These are phyloP conservation scores for Sparidentex hasta DNA, from an alignment of 2,797 vertebrate species.

Conservation along the genomic window DNA sequence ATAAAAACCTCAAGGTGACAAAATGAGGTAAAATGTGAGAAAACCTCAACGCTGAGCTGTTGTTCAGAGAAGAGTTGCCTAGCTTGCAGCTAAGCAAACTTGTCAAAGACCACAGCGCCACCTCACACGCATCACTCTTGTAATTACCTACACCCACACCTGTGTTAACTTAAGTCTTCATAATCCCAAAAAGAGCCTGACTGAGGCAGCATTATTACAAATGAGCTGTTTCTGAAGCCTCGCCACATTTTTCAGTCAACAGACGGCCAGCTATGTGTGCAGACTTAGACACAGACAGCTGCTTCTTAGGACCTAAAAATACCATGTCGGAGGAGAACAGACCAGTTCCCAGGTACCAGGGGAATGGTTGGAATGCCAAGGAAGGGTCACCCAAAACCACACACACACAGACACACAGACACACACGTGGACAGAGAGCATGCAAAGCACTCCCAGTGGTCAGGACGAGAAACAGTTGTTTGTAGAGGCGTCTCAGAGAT, in stretches of 20 bases:
- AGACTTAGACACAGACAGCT: slow-evolving; percentile 66
- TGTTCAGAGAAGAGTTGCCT: slow-evolving; percentile 6
- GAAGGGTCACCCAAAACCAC: slow-evolving; percentile 41
- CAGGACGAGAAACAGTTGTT: slow-evolving; percentile 2
- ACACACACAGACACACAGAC: slow-evolving; percentile 1
- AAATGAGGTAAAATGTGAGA: slow-evolving; percentile 24
- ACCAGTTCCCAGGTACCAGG: slow-evolving; percentile 80
- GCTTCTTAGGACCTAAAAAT: slow-evolving; percentile 76
- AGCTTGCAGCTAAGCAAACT: slow-evolving; percentile 25
- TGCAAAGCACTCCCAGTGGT: slow-evolving; percentile 2
- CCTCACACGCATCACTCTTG: slow-evolving; percentile 14
- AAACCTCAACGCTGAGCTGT: slow-evolving; percentile 6
- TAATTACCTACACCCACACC: slow-evolving; percentile 39
- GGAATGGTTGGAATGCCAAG: slow-evolving; percentile 75
- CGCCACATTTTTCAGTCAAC: slow-evolving; percentile 49
- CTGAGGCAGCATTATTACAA: slow-evolving; percentile 31
- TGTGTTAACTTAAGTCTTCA: slow-evolving; percentile 22
- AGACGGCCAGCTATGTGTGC: slow-evolving; percentile 37
- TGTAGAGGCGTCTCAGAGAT: slow-evolving; percentile 13
- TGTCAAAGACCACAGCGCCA: slow-evolving; percentile 19
- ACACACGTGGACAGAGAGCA: slow-evolving; percentile 9
- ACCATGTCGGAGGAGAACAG: slow-evolving; percentile 57
- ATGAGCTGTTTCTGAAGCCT: slow-evolving; percentile 39
- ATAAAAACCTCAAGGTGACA: slow-evolving; percentile 3
- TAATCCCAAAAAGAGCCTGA: slow-evolving; percentile 29